These are phyloP conservation scores for Colinus virginianus DNA, from an alignment of 2,113 vertebrate species.

Conservation along the genomic window DNA sequence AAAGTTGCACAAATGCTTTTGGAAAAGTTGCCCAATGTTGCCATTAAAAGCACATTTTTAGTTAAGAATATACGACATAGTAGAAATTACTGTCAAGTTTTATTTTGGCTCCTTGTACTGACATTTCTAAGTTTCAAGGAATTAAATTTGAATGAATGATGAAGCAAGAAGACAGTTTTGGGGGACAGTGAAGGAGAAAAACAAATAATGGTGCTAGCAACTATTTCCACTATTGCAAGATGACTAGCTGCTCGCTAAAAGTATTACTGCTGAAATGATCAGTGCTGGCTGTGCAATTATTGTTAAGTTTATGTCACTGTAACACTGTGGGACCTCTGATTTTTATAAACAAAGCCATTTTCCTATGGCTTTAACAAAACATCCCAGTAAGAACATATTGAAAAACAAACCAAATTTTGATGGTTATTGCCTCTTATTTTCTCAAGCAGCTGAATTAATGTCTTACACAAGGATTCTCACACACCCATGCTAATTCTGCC, in stretches of 20 bases:
- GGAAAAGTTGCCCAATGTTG: not conserved
- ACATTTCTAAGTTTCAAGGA: not conserved
- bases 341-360: not conserved
- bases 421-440: not conserved
- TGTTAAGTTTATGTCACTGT: not conserved
- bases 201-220: not conserved
- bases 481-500: not conserved
- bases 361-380: not conserved
- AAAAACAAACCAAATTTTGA: not conserved
- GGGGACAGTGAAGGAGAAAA: not conserved
- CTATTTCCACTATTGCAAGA: not conserved
- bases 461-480: not conserved
- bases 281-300: not conserved
- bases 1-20: not conserved
- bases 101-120: not conserved
- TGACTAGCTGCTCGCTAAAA: not conserved
- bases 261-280: accelerated
- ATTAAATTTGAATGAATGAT: not conserved
- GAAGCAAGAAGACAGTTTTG: not conserved
- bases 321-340: not conserved
- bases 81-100: not conserved
- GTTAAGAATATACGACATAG: not conserved
- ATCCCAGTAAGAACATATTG: too few relatives aligned
- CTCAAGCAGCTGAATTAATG: not conserved
- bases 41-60: not conserved